These are phyloP conservation scores for Ellobius talpinus DNA, from an alignment of 2,113 vertebrate genomes.

Conservation along the genomic window DNA sequence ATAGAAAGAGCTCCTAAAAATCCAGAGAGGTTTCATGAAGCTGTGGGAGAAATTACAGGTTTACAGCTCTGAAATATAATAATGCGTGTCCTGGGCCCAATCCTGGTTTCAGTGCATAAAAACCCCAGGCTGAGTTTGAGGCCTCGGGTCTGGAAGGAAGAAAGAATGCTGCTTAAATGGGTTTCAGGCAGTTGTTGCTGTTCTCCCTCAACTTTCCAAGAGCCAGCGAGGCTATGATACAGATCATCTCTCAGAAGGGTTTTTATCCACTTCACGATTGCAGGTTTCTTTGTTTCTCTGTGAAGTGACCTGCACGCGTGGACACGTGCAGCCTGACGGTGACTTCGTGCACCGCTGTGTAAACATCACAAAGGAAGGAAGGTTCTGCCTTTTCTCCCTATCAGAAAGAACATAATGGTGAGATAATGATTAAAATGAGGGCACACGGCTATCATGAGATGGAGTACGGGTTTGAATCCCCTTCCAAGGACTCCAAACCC, in stretches of 20 bases:
- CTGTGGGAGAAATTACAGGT: neutral
- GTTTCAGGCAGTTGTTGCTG: neutral
- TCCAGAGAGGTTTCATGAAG: constrained; percentile 6
- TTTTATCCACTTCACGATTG: neutral
- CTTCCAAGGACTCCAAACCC: neutral
- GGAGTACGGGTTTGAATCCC: neutral
- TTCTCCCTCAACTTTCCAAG: neutral
- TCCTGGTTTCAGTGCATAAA: constrained; percentile 26
- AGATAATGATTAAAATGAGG: neutral
- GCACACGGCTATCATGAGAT: neutral
- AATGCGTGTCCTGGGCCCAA: neutral
- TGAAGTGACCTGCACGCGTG: neutral
- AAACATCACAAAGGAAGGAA: neutral
- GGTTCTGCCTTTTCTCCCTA: neutral
- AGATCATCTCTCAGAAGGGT: neutral
- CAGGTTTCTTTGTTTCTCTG: neutral
- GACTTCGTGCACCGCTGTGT: neutral
- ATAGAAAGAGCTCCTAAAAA: constrained; percentile 50
- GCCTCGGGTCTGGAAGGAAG: neutral
- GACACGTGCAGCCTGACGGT: neutral
- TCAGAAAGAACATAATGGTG: neutral
- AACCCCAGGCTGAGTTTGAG: neutral
- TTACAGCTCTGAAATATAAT: constrained; percentile 58
- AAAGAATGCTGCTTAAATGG: constrained; percentile 7
- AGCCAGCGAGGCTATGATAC: neutral